Evolutionary conservation across 2,888 invertebrate genomes (phyloP), one percentile per base, ranked within the genome.

Genomic region (Rugalucina vietnamica): DNA sequence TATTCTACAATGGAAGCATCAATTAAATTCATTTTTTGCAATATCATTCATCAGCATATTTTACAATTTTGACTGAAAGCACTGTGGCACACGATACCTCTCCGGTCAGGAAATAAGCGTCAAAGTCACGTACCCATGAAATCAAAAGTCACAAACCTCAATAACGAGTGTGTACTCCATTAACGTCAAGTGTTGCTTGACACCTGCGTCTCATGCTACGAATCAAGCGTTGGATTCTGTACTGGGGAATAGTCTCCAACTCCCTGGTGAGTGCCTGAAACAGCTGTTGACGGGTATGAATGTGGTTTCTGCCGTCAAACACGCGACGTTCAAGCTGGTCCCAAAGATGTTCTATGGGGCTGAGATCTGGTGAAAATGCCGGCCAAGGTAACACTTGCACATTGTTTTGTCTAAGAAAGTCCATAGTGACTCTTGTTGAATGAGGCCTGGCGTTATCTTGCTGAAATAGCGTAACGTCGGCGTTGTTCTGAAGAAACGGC

Each of bases 391-490:
- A 32, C 5, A 70, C 32, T 21, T 34, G 2, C 10, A 69, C 21
- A 8, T 43, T 39, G 43, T 43, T 72, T 37, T 72, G 43, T 12
- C 24, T n/a, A 37, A 39, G 43, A 27, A 43, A 72, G 2, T 3
- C 49, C 21, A 32, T 39, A 50, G 29, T 43, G 2, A 49, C 10
- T 29, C 50, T 8, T 32, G 73, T 32, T 43, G 49, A 27, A 49
- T 72, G 72, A 5, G 24, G n/a, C n/a, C 37, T 12, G 18, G 72
- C 72, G 27, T 37, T 72, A 39, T 72, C 73, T 21, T 73, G 74
- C 21, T 75, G 54, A 29, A 75, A 75, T n/a, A n/a, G n/a, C 21
- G 74, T 54, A 29, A 75, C 74, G 24, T 54, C n/a, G n/a, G 57
- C 74, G 24, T 54, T 21, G n/a, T 32, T 34, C 5, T n/a, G 54